phyloP scores from a whole-genome alignment of 2,888 invertebrate genomes.

The Caradrina clavipalpis region DNA sequence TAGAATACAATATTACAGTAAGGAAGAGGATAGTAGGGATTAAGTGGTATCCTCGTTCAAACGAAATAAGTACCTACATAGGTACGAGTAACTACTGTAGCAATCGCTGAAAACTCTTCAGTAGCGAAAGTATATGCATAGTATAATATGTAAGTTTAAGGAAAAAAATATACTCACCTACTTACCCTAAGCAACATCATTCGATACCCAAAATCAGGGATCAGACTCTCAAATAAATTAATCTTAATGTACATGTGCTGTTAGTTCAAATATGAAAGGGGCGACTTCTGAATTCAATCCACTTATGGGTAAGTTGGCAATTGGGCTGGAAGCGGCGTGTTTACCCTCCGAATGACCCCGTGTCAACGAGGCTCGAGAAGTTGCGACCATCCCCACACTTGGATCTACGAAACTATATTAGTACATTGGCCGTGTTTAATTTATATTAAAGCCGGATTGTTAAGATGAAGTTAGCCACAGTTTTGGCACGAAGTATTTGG shows the following conservation, averaged over 20 bases:
- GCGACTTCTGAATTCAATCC: constrained; percentile 79
- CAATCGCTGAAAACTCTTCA: background rate
- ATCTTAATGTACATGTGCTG: constrained; percentile 53
- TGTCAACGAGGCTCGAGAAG: constrained; percentile 77
- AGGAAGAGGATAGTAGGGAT: background rate
- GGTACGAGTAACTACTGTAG: background rate
- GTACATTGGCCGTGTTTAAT: constrained; percentile 58
- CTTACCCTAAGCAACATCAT: background rate
- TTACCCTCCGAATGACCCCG: constrained; percentile 81
- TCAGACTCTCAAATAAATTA: constrained; percentile 43
- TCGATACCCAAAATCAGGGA: constrained; percentile 20
- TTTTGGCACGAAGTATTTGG: constrained; percentile 51
- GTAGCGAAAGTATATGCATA: background rate
- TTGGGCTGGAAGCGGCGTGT: constrained; percentile 80
- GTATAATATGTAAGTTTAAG: background rate
- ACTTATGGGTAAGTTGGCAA: constrained; percentile 83
- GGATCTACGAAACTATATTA: constrained; percentile 68
- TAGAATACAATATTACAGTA: no score
- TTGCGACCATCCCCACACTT: constrained; percentile 69
- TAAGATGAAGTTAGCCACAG: constrained; percentile 44
- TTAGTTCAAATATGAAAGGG: constrained; percentile 62
- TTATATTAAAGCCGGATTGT: constrained; percentile 55
- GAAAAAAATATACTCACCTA: background rate
- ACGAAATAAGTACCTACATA: background rate
- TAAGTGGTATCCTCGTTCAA: background rate